Percentiles rank a stretch among this genome's conserved stretches.
phyloP scores from a whole-genome alignment of 1,140 invertebrate species.

The Caenorhabditis latens region DNA sequence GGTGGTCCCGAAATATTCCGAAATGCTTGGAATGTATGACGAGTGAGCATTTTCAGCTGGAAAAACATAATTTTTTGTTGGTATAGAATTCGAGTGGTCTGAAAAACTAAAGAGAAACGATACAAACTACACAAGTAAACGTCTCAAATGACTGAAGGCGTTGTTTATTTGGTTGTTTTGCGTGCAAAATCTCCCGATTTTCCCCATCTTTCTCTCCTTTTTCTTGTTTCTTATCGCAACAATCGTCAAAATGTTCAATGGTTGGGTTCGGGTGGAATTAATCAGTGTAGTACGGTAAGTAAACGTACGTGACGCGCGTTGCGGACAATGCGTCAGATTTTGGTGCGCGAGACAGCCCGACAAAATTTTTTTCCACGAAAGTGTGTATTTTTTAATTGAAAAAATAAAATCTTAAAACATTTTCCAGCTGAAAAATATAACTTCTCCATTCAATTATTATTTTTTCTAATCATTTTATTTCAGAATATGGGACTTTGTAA shows the following conservation, averaged over 20 bases:
- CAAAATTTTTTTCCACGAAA: background rate
- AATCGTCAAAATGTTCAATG: slow-evolving; percentile 14
- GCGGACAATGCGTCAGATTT: slow-evolving; percentile 10
- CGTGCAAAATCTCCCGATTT: background rate
- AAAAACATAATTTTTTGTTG: background rate
- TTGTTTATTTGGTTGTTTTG: slow-evolving; percentile 13
- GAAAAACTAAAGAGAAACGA: background rate
- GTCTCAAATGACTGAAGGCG: background rate
- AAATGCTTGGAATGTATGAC: slow-evolving; percentile 1
- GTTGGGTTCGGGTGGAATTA: background rate
- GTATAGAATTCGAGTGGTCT: no score
- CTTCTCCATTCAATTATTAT: background rate
- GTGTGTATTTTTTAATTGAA: background rate
- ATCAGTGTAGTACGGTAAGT: background rate
- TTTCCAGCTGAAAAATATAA: background rate
- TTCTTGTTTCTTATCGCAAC: background rate
- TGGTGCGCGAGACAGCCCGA: slow-evolving; percentile 50
- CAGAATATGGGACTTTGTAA: slow-evolving; percentile 92
- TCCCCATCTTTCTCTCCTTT: background rate
- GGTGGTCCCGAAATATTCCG: slow-evolving; percentile 16
- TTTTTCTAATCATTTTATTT: background rate
- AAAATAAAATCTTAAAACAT: background rate
- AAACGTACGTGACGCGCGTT: background rate
- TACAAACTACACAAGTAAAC: background rate
- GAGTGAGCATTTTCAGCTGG: slow-evolving; percentile 35